These are phyloP conservation scores for Exocentrus adspersus DNA, from an alignment of 2,888 invertebrate genomes.

Conservation along the genomic window DNA sequence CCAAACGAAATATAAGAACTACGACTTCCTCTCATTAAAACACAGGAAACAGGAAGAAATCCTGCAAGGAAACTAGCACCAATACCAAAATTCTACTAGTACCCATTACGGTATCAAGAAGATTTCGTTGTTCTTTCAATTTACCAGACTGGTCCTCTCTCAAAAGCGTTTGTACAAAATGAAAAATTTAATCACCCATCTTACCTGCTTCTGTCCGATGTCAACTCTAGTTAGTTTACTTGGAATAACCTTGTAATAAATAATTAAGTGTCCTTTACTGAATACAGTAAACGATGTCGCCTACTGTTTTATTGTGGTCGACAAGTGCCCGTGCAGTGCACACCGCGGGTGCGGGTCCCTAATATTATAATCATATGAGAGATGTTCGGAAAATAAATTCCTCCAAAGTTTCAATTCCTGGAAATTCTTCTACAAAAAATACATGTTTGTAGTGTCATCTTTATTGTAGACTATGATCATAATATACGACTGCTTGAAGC, in stretches of 20 bases:
- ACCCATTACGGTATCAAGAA: no score
- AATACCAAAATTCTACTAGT: no score
- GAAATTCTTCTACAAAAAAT: background rate
- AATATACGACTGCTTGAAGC: no score
- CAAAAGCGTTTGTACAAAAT: background rate
- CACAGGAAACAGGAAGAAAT: no score
- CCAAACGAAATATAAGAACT: no score
- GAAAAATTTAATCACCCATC: background rate
- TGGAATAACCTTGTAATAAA: background rate
- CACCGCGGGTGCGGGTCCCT: background rate
- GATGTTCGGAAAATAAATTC: slow-evolving; percentile 12
- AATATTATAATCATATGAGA: slow-evolving; percentile 8
- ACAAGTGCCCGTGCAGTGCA: slow-evolving; percentile 3
- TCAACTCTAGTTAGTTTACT: background rate
- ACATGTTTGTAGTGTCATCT: no score
- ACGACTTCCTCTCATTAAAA: no score
- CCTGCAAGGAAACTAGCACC: no score
- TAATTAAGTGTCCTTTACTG: background rate
- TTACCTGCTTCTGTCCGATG: background rate
- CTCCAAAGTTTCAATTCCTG: slow-evolving; percentile 11
- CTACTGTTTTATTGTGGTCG: slow-evolving; percentile 26
- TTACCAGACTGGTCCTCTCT: background rate
- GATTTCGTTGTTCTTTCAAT: no score
- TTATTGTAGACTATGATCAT: background rate
- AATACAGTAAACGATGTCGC: slow-evolving; percentile 12